A percentile compares a stretch with the other conserved stretches of the same genome.
Conservation (phyloP, 2,888 invertebrate species). For the Drosophila greeni region DNA sequence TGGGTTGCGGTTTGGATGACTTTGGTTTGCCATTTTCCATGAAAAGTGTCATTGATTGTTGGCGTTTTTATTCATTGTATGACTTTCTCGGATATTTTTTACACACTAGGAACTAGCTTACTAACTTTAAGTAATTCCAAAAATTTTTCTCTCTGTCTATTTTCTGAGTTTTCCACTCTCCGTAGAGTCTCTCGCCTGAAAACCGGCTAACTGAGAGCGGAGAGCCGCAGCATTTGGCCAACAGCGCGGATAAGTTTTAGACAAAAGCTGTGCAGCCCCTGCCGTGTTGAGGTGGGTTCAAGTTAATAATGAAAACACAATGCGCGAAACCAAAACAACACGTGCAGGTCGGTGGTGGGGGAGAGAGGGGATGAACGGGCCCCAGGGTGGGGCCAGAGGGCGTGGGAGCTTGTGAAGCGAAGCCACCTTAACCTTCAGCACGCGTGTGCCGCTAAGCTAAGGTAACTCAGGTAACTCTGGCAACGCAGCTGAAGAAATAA, state of each 20-base stretch:
- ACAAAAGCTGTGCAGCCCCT: conserved; percentile 27
- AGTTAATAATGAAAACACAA: conserved; percentile 22
- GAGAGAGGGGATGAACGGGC: not conserved
- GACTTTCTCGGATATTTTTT: not conserved
- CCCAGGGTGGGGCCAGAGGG: not conserved
- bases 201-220: conserved; percentile 26
- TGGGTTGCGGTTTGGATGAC: conserved; percentile 3
- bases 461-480: conserved; percentile 16
- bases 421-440: conserved; percentile 55
- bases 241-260: conserved; percentile 14
- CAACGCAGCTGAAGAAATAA: conserved; percentile 23
- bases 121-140: too few relatives aligned
- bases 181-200: not conserved
- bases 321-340: conserved; percentile 36
- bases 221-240: conserved; percentile 6
- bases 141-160: not conserved
- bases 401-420: conserved; percentile 26
- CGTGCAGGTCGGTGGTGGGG: conserved; percentile 15
- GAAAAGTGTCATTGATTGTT: not conserved
- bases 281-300: not conserved
- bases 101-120: not conserved
- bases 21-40: not conserved
- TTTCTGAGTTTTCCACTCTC: conserved; percentile 1
- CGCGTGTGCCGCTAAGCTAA: conserved; percentile 34
- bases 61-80: too few relatives aligned